phyloP scores from a whole-genome alignment of 2,113 vertebrate genomes.

The Oncorhynchus gorbuscha region DNA sequence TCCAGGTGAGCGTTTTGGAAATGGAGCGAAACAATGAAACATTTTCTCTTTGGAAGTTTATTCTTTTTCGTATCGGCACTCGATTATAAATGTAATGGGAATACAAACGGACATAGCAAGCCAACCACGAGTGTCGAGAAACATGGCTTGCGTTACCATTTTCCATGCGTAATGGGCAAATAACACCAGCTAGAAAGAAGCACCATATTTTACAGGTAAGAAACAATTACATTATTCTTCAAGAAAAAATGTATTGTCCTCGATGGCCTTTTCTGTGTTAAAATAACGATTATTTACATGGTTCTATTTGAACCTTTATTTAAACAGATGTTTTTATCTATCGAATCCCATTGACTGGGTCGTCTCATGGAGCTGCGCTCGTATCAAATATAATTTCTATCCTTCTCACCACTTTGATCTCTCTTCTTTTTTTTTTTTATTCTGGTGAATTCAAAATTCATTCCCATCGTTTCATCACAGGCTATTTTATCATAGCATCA shows the following conservation, averaged over 20 bases:
- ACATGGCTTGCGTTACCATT: neutral
- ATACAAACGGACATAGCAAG: conserved; percentile 13
- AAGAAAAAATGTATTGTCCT: neutral
- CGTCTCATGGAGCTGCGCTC: too few species aligned
- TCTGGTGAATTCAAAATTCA: neutral
- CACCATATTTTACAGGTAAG: conserved; percentile 28
- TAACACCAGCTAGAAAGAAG: conserved; percentile 11
- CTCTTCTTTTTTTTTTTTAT: neutral
- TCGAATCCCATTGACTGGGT: too few species aligned
- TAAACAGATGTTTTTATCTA: too few species aligned
- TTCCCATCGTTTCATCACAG: too few species aligned
- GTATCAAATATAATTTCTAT: neutral
- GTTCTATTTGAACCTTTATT: too few species aligned
- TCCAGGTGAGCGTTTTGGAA: conserved; percentile 5
- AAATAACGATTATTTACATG: too few species aligned
- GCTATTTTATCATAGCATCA: too few species aligned
- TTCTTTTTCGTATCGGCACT: neutral
- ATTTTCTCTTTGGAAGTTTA: conserved; percentile 7
- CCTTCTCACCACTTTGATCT: neutral
- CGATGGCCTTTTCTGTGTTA: too few species aligned
- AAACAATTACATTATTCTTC: neutral
- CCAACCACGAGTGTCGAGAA: neutral
- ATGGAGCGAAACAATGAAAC: conserved; percentile 15
- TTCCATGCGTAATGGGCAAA: conserved; percentile 13
- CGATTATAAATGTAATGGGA: conserved; percentile 1